These are phyloP conservation scores for Toxotes lorentzi DNA, from an alignment of 2,797 vertebrate genomes.

Conservation along the genomic window DNA sequence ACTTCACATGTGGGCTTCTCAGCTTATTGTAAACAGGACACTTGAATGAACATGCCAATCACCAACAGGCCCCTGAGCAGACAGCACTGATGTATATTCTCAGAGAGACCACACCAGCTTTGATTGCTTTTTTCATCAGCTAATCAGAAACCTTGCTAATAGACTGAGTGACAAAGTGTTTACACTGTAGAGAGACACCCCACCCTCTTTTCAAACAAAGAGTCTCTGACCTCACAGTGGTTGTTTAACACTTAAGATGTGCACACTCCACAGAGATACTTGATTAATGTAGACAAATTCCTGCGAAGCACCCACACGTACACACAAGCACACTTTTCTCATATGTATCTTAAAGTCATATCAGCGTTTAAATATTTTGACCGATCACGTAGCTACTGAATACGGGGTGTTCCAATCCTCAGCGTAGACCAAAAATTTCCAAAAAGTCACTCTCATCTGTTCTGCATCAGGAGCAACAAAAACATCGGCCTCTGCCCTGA, in stretches of 20 bases:
- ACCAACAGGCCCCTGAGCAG: conserved; percentile 5
- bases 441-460: conserved; percentile 61
- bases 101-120: conserved; percentile 10
- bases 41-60: conserved; percentile 48
- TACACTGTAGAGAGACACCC: conserved; percentile 22
- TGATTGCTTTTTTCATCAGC: conserved; percentile 49
- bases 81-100: conserved; percentile 32
- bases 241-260: conserved; percentile 39
- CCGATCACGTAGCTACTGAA: conserved; percentile 38
- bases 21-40: conserved; percentile 50
- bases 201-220: conserved; percentile 48
- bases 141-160: conserved; percentile 51
- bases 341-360: conserved; percentile 8
- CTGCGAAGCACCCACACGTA: not conserved
- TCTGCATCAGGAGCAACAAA: conserved; percentile 70
- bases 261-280: not conserved
- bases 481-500: conserved; percentile 51
- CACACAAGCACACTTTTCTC: not conserved
- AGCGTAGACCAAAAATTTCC: conserved; percentile 8
- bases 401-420: conserved; percentile 10
- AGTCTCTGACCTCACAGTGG: conserved; percentile 32
- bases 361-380: conserved; percentile 45
- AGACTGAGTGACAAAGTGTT: conserved; percentile 44
- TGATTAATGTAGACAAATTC: conserved; percentile 18
- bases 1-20: conserved; percentile 43